Evolutionary conservation across 2,113 vertebrate species (phyloP).

Genomic region (Ariopsis seemanni): DNA sequence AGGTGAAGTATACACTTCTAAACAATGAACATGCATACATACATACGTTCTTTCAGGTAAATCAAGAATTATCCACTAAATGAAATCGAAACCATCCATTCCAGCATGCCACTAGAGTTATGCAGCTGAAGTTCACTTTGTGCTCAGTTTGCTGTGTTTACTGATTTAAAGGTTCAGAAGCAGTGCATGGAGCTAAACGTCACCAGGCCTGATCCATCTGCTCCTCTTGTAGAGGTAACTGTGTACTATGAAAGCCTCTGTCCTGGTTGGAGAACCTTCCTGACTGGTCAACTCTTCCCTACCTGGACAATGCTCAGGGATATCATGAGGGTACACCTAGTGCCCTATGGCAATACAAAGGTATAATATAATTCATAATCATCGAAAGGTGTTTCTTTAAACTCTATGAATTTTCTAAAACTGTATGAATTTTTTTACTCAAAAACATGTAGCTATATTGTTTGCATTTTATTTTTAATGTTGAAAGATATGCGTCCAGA

Average conservation of each 20-base stretch:
- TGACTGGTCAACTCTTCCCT: slow-evolving; percentile 79
- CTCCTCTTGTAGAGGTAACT: slow-evolving; percentile 67
- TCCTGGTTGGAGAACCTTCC: slow-evolving; percentile 73
- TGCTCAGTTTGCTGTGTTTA: not conserved
- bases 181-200: slow-evolving; percentile 69
- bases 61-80: too few species aligned
- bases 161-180: slow-evolving; percentile 66
- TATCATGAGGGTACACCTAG: slow-evolving; percentile 79
- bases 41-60: not conserved
- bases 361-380: slow-evolving; percentile 58
- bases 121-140: not conserved
- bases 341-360: slow-evolving; percentile 87
- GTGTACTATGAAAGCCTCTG: slow-evolving; percentile 89
- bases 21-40: not conserved
- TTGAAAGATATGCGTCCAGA: not conserved
- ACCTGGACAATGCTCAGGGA: slow-evolving; percentile 80
- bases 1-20: not conserved
- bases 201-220: slow-evolving; percentile 7
- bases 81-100: not conserved
- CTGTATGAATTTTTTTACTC: too few species aligned
- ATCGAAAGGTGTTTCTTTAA: not conserved
- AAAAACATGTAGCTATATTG: not conserved
- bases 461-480: not conserved
- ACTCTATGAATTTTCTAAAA: not conserved
- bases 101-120: too few species aligned